Evolutionary conservation across 1,140 invertebrate genomes (phyloP), one percentile per base, ranked within the genome.

Genomic region (Yoshiicerus persimilis): DNA sequence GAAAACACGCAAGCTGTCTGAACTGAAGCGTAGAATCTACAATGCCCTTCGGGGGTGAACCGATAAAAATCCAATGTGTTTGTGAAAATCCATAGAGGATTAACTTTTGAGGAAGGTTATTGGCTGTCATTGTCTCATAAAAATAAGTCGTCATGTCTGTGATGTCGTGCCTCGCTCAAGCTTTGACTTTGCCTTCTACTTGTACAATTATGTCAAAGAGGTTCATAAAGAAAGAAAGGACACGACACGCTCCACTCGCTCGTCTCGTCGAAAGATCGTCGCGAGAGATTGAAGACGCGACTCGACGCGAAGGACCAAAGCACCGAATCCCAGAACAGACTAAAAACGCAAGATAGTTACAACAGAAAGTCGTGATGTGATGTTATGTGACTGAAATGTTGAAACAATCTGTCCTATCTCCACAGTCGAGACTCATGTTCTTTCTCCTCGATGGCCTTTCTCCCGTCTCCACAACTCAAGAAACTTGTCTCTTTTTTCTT

Each of bases 71-170:
- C 66, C 66, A 70, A 70, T 70, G 66, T 70, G 66, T 70, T 70
- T 70, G 66, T 70, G 66, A 70, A 70, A 70, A 30, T 70, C 66
- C 66, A 30, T 70, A 30, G 66, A 70, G 66, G 66, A 70, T 70
- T 30, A 70, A 70, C 25, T 70, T 70, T 70, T 70, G 66, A 70
- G 66, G 30, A 30, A 70, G 66, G 66, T 70, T 70, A 70, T 70
- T 70, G 66, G 66, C 66, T 70, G 66, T 70, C 66, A 70, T 70
- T 70, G 66, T 70, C 66, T 70, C 66, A 70, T 70, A 70, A 70
- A 70, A 70, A 70, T 70, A 70, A 70, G 66, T 70, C 66, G 66
- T 70, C 66, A 70, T 70, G 66, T 70, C 66, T 70, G 66, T 70
- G 66, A 27, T 70, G 66, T 70, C 66, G 25, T 70, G 66, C 25